A percentile compares a stretch with the other conserved stretches of the same genome.
These are phyloP conservation scores for Gambusia yucatana DNA, from an alignment of 2,797 vertebrate genomes.

Conservation along the genomic window DNA sequence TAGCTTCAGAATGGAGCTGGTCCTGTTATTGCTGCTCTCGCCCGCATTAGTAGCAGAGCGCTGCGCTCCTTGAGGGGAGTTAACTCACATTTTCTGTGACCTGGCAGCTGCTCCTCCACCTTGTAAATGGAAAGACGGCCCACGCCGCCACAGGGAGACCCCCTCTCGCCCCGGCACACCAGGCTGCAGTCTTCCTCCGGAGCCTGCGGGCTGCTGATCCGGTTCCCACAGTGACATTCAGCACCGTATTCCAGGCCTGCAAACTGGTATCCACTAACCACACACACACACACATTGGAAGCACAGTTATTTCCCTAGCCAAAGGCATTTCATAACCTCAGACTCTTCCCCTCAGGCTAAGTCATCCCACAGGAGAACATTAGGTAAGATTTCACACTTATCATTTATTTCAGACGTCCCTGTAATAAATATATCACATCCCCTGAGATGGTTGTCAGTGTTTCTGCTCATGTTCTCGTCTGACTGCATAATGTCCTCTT, in stretches of 20 bases:
- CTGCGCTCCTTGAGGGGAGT: conserved; percentile 8
- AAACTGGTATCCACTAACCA: conserved; percentile 88
- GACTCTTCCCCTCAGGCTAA: conserved; percentile 42
- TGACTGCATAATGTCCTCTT: conserved; percentile 26
- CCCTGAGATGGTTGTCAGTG: conserved; percentile 24
- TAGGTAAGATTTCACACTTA: conserved; percentile 55
- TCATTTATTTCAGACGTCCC: conserved; percentile 41
- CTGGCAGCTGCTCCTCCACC: conserved; percentile 83
- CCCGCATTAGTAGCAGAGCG: conserved; percentile 13
- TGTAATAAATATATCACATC: conserved; percentile 13
- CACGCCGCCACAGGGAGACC: conserved; percentile 87
- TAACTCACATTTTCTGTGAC: conserved; percentile 87
- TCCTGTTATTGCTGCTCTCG: neutral
- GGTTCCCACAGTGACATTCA: conserved; percentile 96
- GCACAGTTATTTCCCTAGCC: conserved; percentile 24
- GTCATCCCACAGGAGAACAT: conserved; percentile 42
- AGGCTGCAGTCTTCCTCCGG: conserved; percentile 90
- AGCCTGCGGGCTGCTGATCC: conserved; percentile 73
- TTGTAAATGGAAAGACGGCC: conserved; percentile 92
- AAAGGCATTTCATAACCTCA: conserved; percentile 41
- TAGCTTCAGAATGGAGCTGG: neutral
- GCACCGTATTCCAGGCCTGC: conserved; percentile 93
- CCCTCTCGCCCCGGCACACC: conserved; percentile 90
- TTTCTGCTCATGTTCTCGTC: conserved; percentile 28
- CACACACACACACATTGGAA: conserved; percentile 26